Evolutionary conservation across 2,113 vertebrate species (phyloP), one percentile per base, ranked within the genome.

Genomic region (Mirounga angustirostris): DNA sequence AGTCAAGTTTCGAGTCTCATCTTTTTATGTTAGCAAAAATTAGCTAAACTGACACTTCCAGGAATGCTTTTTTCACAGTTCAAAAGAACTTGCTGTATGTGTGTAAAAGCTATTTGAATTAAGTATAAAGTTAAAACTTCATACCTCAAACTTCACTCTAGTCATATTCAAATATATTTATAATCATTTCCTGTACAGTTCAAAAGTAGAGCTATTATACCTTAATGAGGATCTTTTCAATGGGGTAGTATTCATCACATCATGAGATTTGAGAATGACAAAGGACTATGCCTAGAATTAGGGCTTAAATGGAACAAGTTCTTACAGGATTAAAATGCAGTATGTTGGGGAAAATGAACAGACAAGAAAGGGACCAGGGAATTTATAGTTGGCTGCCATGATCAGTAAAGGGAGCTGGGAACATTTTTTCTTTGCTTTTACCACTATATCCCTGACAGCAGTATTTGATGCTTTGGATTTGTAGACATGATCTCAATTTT

Each of bases 401-500:
- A 56, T 90, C 52, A 89, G 84, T 90, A 92, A 74, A 74, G 61
- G 56, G 89, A 46, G 40, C 88, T 87, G 88, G 67, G 74, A 74
- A 92, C n/a, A 33, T 83, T 89, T 97, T 92, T 86, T 83, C 63
- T 93, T 94, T 73, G 74, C 69, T 91, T 97, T 96, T 76, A 89
- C 71, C 81, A 89, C 43, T 59, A 94, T 73, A 84, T 50, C 43
- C 80, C 85, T 83, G 36, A 80, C 21, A 80, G 79, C 86, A 85
- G 69, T 78, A 43, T 95, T 89, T 73, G 81, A 85, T 93, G 81
- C 85, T 87, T 95, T 95, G 26, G 4, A 61, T 88, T 65, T 94
- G 71, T 78, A 97, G 97, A 97, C 94, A 96, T 93, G 94, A 96
- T 89, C 92, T 97, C 89, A 85, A 93, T 94, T 95, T 96, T 91